phyloP scores from a whole-genome alignment of 2,888 invertebrate genomes.

The Drosophila koepferae region DNA sequence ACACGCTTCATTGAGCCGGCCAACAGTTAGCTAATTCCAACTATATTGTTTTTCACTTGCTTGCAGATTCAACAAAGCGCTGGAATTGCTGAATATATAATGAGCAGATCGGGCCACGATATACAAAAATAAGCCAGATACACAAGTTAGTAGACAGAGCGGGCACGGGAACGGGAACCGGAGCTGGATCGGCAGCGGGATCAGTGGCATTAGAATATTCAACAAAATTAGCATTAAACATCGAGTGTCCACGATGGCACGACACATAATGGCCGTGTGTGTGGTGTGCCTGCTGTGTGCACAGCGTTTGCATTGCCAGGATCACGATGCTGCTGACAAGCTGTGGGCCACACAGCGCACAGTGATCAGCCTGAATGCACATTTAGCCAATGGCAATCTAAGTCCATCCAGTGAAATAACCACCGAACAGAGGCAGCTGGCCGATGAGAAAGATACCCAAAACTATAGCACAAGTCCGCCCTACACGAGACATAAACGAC shows the following conservation, averaged over 20 bases:
- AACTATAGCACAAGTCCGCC: constrained; percentile 75
- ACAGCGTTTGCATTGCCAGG: constrained; percentile 90
- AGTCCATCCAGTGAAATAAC: constrained; percentile 72
- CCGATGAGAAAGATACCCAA: constrained; percentile 61
- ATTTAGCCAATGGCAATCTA: constrained; percentile 60
- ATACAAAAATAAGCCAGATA: constrained; percentile 16
- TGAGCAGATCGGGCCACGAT: constrained; percentile 41
- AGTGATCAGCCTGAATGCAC: constrained; percentile 70
- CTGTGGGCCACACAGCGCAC: constrained; percentile 49
- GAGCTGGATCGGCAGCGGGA: neutral
- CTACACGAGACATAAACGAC: constrained; percentile 79
- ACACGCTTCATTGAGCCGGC: constrained; percentile 9
- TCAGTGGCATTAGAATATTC: constrained; percentile 5
- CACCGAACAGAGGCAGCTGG: constrained; percentile 65
- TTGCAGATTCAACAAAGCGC: constrained; percentile 55
- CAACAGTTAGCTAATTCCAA: constrained; percentile 41
- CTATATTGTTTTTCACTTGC: constrained; percentile 12
- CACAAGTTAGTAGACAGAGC: neutral
- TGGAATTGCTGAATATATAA: constrained; percentile 58
- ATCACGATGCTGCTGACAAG: constrained; percentile 88
- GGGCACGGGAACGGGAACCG: neutral
- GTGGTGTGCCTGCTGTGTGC: constrained; percentile 93
- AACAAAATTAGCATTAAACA: constrained; percentile 9
- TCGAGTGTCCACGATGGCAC: constrained; percentile 84
- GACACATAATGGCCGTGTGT: constrained; percentile 92